These are phyloP conservation scores for Anisognathus igniventris DNA, from an alignment of 2,797 vertebrate species.

Conservation along the genomic window DNA sequence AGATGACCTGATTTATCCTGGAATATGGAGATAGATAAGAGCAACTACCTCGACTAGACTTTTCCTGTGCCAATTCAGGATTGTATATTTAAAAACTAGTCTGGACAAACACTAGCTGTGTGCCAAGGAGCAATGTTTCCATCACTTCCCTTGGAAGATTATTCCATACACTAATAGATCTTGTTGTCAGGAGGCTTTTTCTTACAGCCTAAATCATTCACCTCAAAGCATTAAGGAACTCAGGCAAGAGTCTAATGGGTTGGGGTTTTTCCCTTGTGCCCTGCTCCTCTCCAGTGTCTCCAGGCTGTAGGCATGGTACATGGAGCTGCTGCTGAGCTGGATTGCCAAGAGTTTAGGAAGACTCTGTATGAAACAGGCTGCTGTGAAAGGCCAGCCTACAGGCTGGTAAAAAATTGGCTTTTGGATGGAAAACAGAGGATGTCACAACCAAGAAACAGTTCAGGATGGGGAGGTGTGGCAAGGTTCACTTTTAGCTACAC, in stretches of 20 bases:
- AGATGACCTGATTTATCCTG: slow-evolving; percentile 68
- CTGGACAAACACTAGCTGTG: slow-evolving; percentile 61
- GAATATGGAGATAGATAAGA: slow-evolving; percentile 64
- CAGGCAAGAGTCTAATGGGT: slow-evolving; percentile 10
- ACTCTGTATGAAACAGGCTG: neutral
- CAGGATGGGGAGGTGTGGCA: neutral
- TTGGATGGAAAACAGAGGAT: neutral
- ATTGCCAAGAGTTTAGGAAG: neutral
- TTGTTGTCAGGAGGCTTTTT: slow-evolving; percentile 49
- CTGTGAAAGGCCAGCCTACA: neutral
- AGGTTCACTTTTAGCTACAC: neutral
- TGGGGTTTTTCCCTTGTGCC: neutral
- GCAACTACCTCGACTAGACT: slow-evolving; percentile 62
- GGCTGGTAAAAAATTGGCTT: neutral
- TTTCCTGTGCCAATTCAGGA: slow-evolving; percentile 45
- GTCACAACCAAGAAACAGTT: neutral
- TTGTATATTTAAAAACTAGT: slow-evolving; percentile 65
- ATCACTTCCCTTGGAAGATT: slow-evolving; percentile 58
- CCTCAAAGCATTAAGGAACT: slow-evolving; percentile 37
- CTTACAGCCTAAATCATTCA: slow-evolving; percentile 37
- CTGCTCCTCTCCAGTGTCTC: neutral
- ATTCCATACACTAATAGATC: slow-evolving; percentile 58
- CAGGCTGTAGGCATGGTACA: rapidly evolving
- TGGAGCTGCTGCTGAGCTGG: neutral
- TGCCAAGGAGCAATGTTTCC: slow-evolving; percentile 62